Evolutionary conservation across 2,888 invertebrate species (phyloP), one percentile per base, ranked within the genome.

Genomic region (Agonum fuliginosum): DNA sequence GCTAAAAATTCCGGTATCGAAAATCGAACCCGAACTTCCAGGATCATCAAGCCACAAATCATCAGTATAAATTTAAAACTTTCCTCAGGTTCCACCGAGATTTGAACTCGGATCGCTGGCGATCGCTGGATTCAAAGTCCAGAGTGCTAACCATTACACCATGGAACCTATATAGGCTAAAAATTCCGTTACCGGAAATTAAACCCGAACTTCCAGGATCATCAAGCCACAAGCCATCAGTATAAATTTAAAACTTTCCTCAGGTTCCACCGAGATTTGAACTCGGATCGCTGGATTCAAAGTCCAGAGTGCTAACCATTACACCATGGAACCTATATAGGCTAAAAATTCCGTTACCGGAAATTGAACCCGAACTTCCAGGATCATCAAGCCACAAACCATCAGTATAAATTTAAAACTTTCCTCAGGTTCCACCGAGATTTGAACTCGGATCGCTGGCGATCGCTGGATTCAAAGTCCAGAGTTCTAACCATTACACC

Each of bases 231-330:
- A n/a, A n/a, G n/a, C n/a, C n/a, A n/a, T n/a, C n/a, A n/a, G n/a
- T n/a, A n/a, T n/a, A 22, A 51, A 51, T 51, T 51, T 51, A 51
- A 51, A 51, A 51, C 19, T 1, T 51, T 0, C 19, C 4, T 17
- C 6, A 86, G 92, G 91, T 91, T 88, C 91, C 91, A 92, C 92
- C 91, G 92, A 92, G 92, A 92, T 91, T 92, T 91, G 92, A 92
- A 92, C 92, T 92, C 91, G 91, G 92, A 92, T 92, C 91, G 91
- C 91, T 92, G 91, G 92, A 92, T 92, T 92, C 91, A 92, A 89
- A 92, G 92, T 92, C 92, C 92, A 92, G 91, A 92, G 92, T 92
- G 92, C 92, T 92, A 91, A 92, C 92, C 92, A 89, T 92, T 92
- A 92, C 91, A 91, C 91, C 91, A 91, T 91, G 91, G 91, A 88